Percentiles rank a stretch among this genome's conserved stretches.
Conservation (phyloP, 2,797 vertebrate genomes). For the Prunella strophiata region DNA sequence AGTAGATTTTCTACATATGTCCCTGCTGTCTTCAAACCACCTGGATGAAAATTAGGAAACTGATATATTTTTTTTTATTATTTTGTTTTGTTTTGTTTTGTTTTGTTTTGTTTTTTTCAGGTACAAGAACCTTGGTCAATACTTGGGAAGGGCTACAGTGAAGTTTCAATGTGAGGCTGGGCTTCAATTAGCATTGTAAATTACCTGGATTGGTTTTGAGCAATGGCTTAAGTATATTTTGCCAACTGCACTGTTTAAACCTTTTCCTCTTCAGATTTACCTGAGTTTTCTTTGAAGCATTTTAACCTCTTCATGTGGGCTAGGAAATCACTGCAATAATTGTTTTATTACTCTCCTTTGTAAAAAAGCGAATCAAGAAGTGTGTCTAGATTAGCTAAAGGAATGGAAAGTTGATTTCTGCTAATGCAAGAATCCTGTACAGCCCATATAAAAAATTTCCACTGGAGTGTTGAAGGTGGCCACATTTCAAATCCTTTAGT, state of each 20-base stretch:
- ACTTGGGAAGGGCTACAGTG: not conserved
- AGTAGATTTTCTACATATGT: not conserved
- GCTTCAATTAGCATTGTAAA: fast-evolving
- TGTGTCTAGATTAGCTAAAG: slow-evolving; percentile 11
- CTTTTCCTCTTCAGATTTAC: not conserved
- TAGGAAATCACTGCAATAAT: not conserved
- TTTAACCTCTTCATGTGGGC: not conserved
- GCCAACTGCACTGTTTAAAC: not conserved
- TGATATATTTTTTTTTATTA: not conserved
- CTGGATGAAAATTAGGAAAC: not conserved
- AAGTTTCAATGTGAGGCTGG: not conserved
- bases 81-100: no score
- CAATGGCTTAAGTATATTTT: not conserved
- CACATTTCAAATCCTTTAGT: slow-evolving; percentile 40
- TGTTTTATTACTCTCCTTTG: not conserved
- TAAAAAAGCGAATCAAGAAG: slow-evolving; percentile 50
- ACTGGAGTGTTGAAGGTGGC: slow-evolving; percentile 3
- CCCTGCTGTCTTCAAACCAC: not conserved
- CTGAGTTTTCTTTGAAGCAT: not conserved
- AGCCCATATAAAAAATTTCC: not conserved
- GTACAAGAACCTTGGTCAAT: not conserved
- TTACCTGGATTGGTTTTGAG: not conserved
- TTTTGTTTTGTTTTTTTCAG: not conserved
- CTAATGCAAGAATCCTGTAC: not conserved
- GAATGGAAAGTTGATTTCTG: not conserved